Evolutionary conservation across 37 sponge, comb jelly and placozoan genomes (phyloP).

Genomic region (Aplysina aerophoba): DNA sequence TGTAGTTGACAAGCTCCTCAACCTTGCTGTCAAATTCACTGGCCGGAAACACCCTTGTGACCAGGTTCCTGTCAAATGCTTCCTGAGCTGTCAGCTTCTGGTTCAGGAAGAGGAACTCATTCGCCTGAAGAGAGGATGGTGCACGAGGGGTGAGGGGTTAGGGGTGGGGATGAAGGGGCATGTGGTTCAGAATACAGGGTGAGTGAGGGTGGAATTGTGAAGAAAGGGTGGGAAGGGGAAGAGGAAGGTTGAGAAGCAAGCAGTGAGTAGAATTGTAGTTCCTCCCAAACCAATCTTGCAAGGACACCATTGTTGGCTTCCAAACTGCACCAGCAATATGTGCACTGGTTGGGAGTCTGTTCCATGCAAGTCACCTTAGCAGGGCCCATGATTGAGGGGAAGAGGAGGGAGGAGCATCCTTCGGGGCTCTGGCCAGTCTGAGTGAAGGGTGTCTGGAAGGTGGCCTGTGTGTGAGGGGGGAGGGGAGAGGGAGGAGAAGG

Average conservation of each 20-base stretch:
- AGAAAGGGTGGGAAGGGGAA: no score
- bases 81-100: constrained; percentile 84
- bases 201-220: no score
- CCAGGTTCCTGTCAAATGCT: constrained; percentile 83
- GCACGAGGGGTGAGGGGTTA: not conserved
- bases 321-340: no score
- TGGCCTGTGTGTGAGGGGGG: constrained; percentile 66
- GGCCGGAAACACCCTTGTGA: constrained; percentile 80
- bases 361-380: constrained; percentile 62
- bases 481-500: no score
- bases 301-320: no score
- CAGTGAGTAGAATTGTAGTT: no score
- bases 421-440: constrained; percentile 84
- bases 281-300: no score
- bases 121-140: constrained; percentile 57
- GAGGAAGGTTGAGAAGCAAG: no score
- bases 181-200: no score
- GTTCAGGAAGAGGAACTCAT: constrained; percentile 81
- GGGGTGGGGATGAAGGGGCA: no score
- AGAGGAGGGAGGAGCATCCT: constrained; percentile 86
- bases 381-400: constrained; percentile 86
- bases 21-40: constrained; percentile 62
- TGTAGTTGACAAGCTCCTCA: constrained; percentile 50
- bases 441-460: constrained; percentile 92
- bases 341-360: no score